Evolutionary conservation across 2,888 invertebrate species (phyloP).

Genomic region (Lithophane semibrunnea): DNA sequence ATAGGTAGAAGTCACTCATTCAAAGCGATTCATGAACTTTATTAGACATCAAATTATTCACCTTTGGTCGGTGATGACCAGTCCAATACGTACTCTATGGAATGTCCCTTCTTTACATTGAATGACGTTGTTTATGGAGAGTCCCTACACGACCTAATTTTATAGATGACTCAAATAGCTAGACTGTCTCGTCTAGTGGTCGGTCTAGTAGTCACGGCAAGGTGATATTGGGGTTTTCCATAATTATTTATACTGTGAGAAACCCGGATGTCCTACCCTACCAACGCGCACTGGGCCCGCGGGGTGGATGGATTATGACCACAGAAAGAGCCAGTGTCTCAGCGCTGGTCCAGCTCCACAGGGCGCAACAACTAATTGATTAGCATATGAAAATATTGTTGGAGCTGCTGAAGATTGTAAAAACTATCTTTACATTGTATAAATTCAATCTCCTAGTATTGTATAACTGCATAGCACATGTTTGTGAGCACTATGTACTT

Average conservation of each 20-base stretch:
- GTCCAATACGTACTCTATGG: neutral
- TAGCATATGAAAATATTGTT: too few relatives aligned
- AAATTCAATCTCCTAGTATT: too few relatives aligned
- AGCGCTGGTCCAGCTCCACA: too few relatives aligned
- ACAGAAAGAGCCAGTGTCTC: neutral
- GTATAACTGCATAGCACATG: too few relatives aligned
- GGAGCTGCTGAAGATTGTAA: too few relatives aligned
- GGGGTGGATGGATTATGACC: neutral
- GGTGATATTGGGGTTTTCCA: neutral
- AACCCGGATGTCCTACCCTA: neutral
- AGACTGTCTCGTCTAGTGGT: conserved; percentile 10
- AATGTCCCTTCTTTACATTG: conserved; percentile 16
- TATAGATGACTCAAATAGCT: conserved; percentile 10
- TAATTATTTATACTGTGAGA: neutral
- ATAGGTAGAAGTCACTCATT: neutral
- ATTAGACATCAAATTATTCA: conserved; percentile 3
- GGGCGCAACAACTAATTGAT: too few relatives aligned
- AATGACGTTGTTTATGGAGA: conserved; percentile 19
- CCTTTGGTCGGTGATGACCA: conserved; percentile 32
- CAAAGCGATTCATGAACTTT: neutral
- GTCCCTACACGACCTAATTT: conserved; percentile 30
- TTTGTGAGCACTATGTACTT: too few relatives aligned
- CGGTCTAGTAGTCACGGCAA: neutral
- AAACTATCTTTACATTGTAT: too few relatives aligned
- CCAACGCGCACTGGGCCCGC: neutral